These are phyloP conservation scores for Apocheima hispidaria DNA, from an alignment of 2,888 invertebrate genomes.

Conservation along the genomic window DNA sequence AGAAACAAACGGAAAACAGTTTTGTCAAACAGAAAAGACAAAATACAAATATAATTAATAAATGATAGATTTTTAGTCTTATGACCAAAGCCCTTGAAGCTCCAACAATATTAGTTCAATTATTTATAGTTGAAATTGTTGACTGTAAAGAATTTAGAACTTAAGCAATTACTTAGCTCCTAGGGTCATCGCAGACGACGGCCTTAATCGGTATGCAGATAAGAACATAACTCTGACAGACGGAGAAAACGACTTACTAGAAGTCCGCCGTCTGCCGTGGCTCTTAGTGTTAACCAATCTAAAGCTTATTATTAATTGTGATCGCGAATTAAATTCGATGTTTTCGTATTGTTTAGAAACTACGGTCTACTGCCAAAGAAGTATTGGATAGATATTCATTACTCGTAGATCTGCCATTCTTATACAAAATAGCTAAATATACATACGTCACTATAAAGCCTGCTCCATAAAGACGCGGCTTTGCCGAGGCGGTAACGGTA, in stretches of 20 bases:
- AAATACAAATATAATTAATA: no score
- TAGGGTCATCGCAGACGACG: neutral
- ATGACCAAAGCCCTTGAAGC: conserved; percentile 31
- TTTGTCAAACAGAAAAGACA: no score
- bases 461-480: no score
- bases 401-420: conserved; percentile 29
- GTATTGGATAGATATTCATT: conserved; percentile 22
- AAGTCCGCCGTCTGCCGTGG: neutral
- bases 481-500: no score
- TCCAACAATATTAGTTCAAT: conserved; percentile 36
- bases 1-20: no score
- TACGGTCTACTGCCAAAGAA: conserved; percentile 35
- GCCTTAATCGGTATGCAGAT: no score
- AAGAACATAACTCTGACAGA: no score
- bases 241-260: neutral
- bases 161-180: neutral
- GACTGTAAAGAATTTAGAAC: conserved; percentile 13
- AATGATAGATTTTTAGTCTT: no score
- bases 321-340: conserved; percentile 40
- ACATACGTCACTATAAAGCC: conserved; percentile 14
- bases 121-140: conserved; percentile 32
- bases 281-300: conserved; percentile 15
- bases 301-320: conserved; percentile 33
- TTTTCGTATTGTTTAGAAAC: conserved; percentile 10
- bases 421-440: conserved; percentile 4